phyloP scores from a whole-genome alignment of 2,797 vertebrate genomes.

The Xiphorhynchus erythropygius region DNA sequence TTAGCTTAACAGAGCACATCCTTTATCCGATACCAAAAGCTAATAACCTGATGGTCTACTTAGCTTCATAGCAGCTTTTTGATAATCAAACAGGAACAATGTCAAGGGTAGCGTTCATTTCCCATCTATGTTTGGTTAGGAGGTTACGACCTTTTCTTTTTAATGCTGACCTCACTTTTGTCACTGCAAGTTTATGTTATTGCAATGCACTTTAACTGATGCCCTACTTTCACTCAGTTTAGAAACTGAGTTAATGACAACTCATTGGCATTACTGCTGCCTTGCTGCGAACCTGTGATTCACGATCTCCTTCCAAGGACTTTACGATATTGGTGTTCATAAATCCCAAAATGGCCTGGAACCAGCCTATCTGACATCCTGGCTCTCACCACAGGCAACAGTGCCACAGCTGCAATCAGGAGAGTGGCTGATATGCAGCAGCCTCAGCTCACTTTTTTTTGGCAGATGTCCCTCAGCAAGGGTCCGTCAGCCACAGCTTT shows the following conservation, averaged over 20 bases:
- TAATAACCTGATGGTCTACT: conserved; percentile 52
- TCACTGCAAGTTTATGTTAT: conserved; percentile 55
- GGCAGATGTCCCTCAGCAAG: conserved; percentile 49
- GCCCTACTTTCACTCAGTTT: conserved; percentile 57
- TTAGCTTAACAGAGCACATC: conserved; percentile 11
- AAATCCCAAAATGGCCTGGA: conserved; percentile 45
- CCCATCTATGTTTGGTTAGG: conserved; percentile 52
- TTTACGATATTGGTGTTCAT: conserved; percentile 22
- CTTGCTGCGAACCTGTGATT: conserved; percentile 52
- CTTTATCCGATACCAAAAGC: conserved; percentile 6
- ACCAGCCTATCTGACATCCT: conserved; percentile 46
- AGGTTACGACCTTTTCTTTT: conserved; percentile 56
- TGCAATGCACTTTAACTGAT: conserved; percentile 67
- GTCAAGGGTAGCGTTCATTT: conserved; percentile 25
- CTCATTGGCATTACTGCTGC: conserved; percentile 43
- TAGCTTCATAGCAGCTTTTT: conserved; percentile 9
- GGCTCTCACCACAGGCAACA: conserved; percentile 38
- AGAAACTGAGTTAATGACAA: conserved; percentile 44
- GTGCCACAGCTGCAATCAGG: conserved; percentile 59
- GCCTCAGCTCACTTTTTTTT: conserved; percentile 16
- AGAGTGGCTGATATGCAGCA: conserved; percentile 34
- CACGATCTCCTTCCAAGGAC: conserved; percentile 50
- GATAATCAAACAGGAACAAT: conserved; percentile 43
- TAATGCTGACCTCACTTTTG: conserved; percentile 58
- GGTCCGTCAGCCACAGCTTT: conserved; percentile 9